Evolutionary conservation across 2,888 invertebrate species (phyloP), one percentile per base, ranked within the genome.

Genomic region (Pseudococcus viburni): DNA sequence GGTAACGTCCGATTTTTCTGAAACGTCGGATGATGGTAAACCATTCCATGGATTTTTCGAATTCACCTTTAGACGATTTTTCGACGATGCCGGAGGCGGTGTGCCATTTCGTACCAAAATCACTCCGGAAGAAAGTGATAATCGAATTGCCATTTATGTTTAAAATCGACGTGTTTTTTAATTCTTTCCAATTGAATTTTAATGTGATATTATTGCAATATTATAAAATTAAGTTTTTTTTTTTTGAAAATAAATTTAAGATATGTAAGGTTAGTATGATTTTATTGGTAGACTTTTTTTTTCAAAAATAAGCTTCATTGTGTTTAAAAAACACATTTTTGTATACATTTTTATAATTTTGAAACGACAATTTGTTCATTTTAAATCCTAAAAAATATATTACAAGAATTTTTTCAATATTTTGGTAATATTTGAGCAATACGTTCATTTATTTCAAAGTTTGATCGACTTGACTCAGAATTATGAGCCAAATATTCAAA

Each of bases 11-110:
- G 95, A 95, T 91, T 96, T 96, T 6, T 96, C 96, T 91, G 96
- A 96, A 91, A 92, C 95, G 86, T 93, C 95, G 90, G 96, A 96
- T 91, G 96, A 95, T 91, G 95, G 96, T 11, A 95, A 95, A 91
- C 92, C 93, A 0, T 98, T 97, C 93, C 98, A 99, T 91, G 99
- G 99, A 89, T 99, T 99, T 94, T 98, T 98, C 92, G 99, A 99
- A 93, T 99, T 99, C 93, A 99, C 99, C 77, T 99, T 99, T 93
- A 94, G 99, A 90, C 94, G 99, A 91, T 99, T 99, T 93, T 99
- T 99, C 93, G 98, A 98, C 91, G 97, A 97, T 48, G 77, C 42
- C 91, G 96, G 95, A 90, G 94, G 94, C 90, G 94, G 94, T 90
- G 93, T 94, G 89, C 93, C 93, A 89, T 94, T 94, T 91, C 95